phyloP scores from a whole-genome alignment of 1,140 invertebrate genomes.

The Drosophila ficusphila region DNA sequence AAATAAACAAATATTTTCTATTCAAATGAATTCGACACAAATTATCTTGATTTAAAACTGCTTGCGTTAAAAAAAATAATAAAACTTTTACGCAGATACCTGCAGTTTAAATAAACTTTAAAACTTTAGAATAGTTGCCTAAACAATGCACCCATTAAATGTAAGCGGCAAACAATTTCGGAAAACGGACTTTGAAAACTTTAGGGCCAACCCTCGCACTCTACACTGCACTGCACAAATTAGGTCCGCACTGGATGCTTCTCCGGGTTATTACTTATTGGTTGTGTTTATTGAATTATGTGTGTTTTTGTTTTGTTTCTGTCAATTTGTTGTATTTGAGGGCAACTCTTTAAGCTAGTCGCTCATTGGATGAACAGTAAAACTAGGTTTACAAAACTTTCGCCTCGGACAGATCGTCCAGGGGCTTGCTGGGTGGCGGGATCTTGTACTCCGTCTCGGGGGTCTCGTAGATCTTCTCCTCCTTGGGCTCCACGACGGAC shows the following conservation, averaged over 20 bases:
- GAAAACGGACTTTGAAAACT: slow-evolving; percentile 17
- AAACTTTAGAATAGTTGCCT: no score
- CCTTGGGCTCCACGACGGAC: slow-evolving; percentile 97
- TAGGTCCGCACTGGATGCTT: slow-evolving; percentile 2
- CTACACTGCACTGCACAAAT: slow-evolving; percentile 60
- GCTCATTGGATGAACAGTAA: slow-evolving; percentile 70
- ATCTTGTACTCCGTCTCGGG: slow-evolving; percentile 84
- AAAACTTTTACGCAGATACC: no score
- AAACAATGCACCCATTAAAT: no score
- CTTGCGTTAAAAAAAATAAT: no score
- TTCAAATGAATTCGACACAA: no score
- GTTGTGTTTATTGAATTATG: slow-evolving; percentile 65
- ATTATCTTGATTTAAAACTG: no score
- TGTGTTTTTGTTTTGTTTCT: slow-evolving; percentile 55
- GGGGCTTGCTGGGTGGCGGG: slow-evolving; percentile 73
- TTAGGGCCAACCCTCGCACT: slow-evolving; percentile 36
- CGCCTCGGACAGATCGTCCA: slow-evolving; percentile 75
- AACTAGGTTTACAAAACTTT: slow-evolving; percentile 83
- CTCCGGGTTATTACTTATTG: slow-evolving; percentile 37
- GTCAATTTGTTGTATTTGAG: slow-evolving; percentile 56
- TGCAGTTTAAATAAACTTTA: no score
- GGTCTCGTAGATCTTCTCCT: slow-evolving; percentile 87
- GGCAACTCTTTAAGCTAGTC: slow-evolving; percentile 52
- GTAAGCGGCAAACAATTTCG: slow-evolving; percentile 61
- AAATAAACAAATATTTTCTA: no score